These are phyloP conservation scores for Muscina levida DNA, from an alignment of 2,888 invertebrate genomes.

Conservation along the genomic window DNA sequence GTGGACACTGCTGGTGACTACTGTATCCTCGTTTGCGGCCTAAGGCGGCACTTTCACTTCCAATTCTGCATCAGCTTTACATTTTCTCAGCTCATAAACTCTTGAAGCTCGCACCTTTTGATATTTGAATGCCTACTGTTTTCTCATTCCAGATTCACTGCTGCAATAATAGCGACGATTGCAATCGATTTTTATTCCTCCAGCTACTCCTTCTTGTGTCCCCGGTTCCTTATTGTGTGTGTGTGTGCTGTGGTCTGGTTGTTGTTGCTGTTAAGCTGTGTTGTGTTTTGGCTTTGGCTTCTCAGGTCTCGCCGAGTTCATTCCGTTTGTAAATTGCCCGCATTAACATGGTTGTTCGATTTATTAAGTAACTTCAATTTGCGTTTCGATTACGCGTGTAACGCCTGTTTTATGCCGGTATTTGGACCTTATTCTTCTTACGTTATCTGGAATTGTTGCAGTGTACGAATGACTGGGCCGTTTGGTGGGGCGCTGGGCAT, in stretches of 20 bases:
- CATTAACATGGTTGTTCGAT: slow-evolving; percentile 79
- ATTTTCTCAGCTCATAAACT: slow-evolving; percentile 74
- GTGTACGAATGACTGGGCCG: slow-evolving; percentile 9
- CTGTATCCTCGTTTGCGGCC: slow-evolving; percentile 42
- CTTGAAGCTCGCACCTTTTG: slow-evolving; percentile 78
- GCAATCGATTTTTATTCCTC: slow-evolving; percentile 64
- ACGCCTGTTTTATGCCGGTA: slow-evolving; percentile 69
- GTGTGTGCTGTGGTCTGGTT: slow-evolving; percentile 3
- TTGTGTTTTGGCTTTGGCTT: too few species aligned
- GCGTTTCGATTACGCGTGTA: slow-evolving; percentile 73
- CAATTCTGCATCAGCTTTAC: slow-evolving; percentile 40
- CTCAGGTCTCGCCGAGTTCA: slow-evolving; percentile 68
- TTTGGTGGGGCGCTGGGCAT: slow-evolving; percentile 36
- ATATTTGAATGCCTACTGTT: slow-evolving; percentile 74
- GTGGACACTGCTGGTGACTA: slow-evolving; percentile 22
- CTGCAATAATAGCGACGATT: slow-evolving; percentile 64
- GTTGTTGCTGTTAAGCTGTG: slow-evolving; percentile 55
- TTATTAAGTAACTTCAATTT: slow-evolving; percentile 79
- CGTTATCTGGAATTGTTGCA: not conserved
- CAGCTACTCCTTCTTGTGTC: slow-evolving; percentile 29
- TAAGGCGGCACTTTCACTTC: slow-evolving; percentile 43
- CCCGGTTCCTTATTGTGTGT: too few species aligned
- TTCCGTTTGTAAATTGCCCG: slow-evolving; percentile 78
- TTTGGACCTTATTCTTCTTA: slow-evolving; percentile 11
- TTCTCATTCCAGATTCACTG: slow-evolving; percentile 66